These are phyloP conservation scores for Tiphia femorata DNA, from an alignment of 2,888 invertebrate species.

Conservation along the genomic window DNA sequence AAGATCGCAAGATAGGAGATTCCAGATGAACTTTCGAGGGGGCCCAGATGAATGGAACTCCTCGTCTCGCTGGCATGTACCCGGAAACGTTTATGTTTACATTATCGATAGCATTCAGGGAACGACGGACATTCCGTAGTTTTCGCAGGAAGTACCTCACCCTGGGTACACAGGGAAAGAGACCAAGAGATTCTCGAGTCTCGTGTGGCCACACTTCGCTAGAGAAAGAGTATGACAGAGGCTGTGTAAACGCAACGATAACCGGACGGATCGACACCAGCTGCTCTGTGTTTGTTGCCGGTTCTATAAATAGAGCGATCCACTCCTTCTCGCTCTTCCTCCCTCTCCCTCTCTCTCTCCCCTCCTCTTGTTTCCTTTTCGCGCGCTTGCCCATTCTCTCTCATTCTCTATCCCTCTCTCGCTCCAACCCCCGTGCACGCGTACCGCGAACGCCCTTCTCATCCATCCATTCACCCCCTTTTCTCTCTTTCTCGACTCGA, in stretches of 20 bases:
- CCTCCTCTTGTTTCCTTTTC: slow-evolving; percentile 6
- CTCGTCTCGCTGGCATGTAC: no score
- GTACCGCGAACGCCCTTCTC: slow-evolving; percentile 12
- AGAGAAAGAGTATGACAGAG: slow-evolving; percentile 30
- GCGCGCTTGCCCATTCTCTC: slow-evolving; percentile 9
- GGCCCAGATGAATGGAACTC: no score
- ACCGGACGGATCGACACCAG: slow-evolving; percentile 66
- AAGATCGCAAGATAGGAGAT: neutral
- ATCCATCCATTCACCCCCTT: slow-evolving; percentile 37
- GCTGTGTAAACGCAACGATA: slow-evolving; percentile 55
- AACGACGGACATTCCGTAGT: neutral
- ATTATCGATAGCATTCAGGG: neutral
- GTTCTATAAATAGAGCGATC: slow-evolving; percentile 60
- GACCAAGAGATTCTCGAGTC: slow-evolving; percentile 11
- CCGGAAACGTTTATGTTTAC: no score
- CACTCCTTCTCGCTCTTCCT: slow-evolving; percentile 39
- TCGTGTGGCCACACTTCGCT: slow-evolving; percentile 31
- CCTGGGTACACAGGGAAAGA: slow-evolving; percentile 13
- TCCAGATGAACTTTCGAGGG: neutral
- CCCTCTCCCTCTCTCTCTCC: slow-evolving; percentile 17
- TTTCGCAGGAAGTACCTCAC: slow-evolving; percentile 1
- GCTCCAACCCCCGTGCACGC: slow-evolving; percentile 6
- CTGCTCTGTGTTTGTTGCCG: slow-evolving; percentile 64
- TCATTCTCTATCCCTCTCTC: slow-evolving; percentile 7
- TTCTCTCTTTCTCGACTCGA: slow-evolving; percentile 38